These are phyloP conservation scores for Todiramphus saurophagus DNA, from an alignment of 2,113 vertebrate species.

Conservation along the genomic window DNA sequence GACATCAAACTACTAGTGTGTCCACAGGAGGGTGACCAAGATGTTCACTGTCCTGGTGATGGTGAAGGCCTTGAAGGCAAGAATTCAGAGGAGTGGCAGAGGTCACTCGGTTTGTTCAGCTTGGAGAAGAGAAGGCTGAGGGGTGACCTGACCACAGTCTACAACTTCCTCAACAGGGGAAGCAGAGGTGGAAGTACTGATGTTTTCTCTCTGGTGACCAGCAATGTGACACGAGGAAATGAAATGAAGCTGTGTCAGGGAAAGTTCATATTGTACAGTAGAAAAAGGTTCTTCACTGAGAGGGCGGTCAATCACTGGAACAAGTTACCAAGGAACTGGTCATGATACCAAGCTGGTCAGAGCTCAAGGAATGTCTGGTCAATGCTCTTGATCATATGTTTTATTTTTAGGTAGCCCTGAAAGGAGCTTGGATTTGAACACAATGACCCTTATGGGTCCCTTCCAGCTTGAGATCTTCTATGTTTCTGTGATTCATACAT, in stretches of 20 bases:
- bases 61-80: not conserved
- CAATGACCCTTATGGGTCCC: not conserved
- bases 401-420: not conserved
- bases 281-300: not conserved
- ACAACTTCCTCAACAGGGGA: not conserved
- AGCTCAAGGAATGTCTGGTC: not conserved
- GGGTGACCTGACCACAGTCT: not conserved
- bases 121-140: not conserved
- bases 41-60: no score
- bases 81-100: not conserved
- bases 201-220: not conserved
- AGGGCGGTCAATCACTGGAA: not conserved
- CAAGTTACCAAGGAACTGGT: not conserved
- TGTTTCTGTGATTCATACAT: not conserved
- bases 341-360: not conserved
- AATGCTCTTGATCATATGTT: not conserved
- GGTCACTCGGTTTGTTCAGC: not conserved
- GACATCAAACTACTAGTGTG: not conserved
- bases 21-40: not conserved
- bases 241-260: not conserved
- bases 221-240: not conserved
- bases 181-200: not conserved
- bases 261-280: not conserved
- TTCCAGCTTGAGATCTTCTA: not conserved
- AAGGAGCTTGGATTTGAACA: not conserved